A percentile compares a stretch with the other conserved stretches of the same genome.
Evolutionary conservation across 1,140 invertebrate genomes (phyloP).

Genomic region (Laupala kohalensis): DNA sequence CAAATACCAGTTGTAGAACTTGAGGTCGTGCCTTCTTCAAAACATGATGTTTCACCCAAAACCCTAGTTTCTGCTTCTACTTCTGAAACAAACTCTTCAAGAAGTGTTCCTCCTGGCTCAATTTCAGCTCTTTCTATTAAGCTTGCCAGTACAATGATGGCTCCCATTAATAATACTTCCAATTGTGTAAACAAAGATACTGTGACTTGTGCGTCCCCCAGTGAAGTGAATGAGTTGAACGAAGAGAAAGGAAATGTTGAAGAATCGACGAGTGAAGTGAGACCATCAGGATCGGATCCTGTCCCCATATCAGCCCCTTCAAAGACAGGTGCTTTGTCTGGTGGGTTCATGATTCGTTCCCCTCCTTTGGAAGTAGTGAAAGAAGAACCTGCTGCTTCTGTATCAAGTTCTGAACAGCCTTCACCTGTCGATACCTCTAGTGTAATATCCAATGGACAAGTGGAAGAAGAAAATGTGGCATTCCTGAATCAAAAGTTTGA

Average conservation of each 20-base stretch:
- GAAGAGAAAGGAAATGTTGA: not conserved
- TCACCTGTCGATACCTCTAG: not conserved
- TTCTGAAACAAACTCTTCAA: not conserved
- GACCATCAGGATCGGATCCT: not conserved
- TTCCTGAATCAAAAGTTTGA: not conserved
- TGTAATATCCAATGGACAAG: not conserved
- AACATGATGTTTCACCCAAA: no score
- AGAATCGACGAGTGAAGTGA: not conserved
- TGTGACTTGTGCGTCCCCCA: no score
- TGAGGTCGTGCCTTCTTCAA: no score
- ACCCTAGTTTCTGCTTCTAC: not conserved
- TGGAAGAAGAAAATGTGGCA: not conserved
- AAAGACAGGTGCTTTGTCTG: not conserved
- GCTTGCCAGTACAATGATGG: not conserved
- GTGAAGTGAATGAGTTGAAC: not conserved
- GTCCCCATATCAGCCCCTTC: not conserved
- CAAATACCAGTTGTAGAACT: not conserved
- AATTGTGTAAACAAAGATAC: not conserved
- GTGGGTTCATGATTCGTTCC: not conserved
- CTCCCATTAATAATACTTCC: not conserved
- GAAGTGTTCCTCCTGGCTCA: not conserved
- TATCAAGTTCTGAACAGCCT: not conserved
- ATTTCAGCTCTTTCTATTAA: not conserved
- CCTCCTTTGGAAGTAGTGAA: conserved; percentile 6
- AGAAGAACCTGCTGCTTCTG: conserved; percentile 1